phyloP scores from a whole-genome alignment of 2,113 vertebrate species.

The Halichoeres trimaculatus region DNA sequence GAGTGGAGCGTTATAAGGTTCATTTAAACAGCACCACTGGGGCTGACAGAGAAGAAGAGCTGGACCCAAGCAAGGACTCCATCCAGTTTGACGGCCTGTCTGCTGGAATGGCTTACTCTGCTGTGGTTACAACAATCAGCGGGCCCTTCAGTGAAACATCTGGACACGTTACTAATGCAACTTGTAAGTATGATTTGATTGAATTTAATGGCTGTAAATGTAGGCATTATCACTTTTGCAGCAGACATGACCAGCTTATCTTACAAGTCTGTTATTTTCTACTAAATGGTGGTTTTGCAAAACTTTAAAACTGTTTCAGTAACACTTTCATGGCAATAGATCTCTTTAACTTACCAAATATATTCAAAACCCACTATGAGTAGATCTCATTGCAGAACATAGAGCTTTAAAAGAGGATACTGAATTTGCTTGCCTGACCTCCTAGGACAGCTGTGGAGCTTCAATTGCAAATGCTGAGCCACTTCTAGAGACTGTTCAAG shows the following conservation, averaged over 20 bases:
- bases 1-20: slow-evolving; percentile 51
- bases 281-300: background rate
- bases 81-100: slow-evolving; percentile 36
- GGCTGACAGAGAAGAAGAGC: rapidly evolving
- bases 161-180: slow-evolving; percentile 52
- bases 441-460: too few species aligned
- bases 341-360: too few species aligned
- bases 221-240: background rate
- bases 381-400: too few species aligned
- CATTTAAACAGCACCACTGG: slow-evolving; percentile 6
- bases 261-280: too few species aligned
- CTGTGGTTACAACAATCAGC: slow-evolving; percentile 54
- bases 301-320: too few species aligned
- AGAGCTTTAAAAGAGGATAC: too few species aligned
- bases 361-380: too few species aligned
- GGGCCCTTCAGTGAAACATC: slow-evolving; percentile 66
- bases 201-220: background rate
- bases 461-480: too few species aligned
- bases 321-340: too few species aligned
- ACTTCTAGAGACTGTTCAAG: too few species aligned
- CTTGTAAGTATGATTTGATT: slow-evolving; percentile 71
- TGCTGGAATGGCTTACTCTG: slow-evolving; percentile 62
- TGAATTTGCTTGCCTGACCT: too few species aligned
- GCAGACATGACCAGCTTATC: background rate
- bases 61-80: background rate